Base-by-base conservation (phyloP, 2,797 vertebrate genomes). In the Odontamblyopus lacepedii region DNA sequence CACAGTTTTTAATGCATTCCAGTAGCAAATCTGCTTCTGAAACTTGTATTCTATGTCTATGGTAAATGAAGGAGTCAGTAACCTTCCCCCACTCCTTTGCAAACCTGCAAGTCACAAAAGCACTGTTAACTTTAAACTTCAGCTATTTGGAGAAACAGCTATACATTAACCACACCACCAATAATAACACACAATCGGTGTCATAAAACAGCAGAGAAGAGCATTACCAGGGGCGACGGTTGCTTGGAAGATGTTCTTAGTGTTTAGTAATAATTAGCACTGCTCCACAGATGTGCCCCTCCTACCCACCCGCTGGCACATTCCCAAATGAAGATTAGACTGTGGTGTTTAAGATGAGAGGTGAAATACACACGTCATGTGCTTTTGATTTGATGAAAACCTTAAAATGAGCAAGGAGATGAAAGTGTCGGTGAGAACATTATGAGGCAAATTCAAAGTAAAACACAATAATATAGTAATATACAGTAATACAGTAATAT, bases 181-280 rank as follows among this genome's bases (percentile, higher is more conserved):
- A 74, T 81, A 84, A 82, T 87, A 82, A 87, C 56, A 78, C 81
- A 60, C 81, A 74, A 76, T 79, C 61, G 80, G 84, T 72, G 84
- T 84, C 80, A 83, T 82, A 78, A 89, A 92, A 91, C 82, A 76
- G 80, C 69, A 26, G 76, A 91, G 93, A 93, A 91, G 92, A 93
- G 84, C 87, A 89, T 83, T 77, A 92, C 90, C 91, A 87, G 78
- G 84, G 91, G 91, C 89, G 35, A 80, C 88, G 91, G 83, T 69
- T 85, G 41, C 82, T 92, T 95, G 94, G 94, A 95, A 90, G 89
- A 89, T 61, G 92, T 94, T 95, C 94, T 94, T 91, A 87, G 89
- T 57, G 55, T 60, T 91, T 92, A 89, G 88, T 89, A 87, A 93
- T 93, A 92, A 94, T 94, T 93, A 93, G 89, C 64, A 70, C 93